Evolutionary conservation across 2,888 invertebrate genomes (phyloP).

Genomic region (Pterostichus niger): DNA sequence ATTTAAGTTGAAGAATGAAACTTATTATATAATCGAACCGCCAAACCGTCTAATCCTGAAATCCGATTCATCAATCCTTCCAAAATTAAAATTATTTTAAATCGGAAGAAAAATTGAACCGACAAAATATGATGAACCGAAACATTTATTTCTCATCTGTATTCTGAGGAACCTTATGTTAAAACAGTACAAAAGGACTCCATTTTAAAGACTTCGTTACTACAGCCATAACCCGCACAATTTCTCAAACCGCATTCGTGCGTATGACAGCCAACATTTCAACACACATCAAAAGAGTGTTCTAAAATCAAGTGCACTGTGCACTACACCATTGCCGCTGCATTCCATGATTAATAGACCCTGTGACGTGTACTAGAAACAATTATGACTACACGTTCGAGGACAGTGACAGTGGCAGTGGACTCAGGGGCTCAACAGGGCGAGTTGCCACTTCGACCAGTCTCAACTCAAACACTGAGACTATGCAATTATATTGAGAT

Average conservation of each 20-base stretch:
- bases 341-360: constrained; percentile 56
- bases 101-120: no score
- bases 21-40: no score
- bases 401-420: constrained; percentile 27
- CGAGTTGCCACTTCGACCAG: neutral
- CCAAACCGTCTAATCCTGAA: no score
- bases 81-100: no score
- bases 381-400: constrained; percentile 62
- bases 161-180: no score
- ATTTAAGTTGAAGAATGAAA: no score
- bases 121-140: no score
- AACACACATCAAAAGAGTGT: constrained; percentile 7
- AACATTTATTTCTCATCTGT: no score
- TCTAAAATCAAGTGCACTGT: constrained; percentile 48
- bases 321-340: constrained; percentile 8
- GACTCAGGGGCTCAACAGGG: neutral
- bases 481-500: no score
- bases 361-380: constrained; percentile 59
- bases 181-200: neutral
- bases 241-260: constrained; percentile 26
- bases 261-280: constrained; percentile 21
- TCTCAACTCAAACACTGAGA: neutral
- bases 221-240: neutral
- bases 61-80: no score
- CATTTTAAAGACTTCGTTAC: neutral